A percentile compares a stretch with the other conserved stretches of the same genome.
Evolutionary conservation across 2,888 invertebrate genomes (phyloP).

Genomic region (Andrena marginata): DNA sequence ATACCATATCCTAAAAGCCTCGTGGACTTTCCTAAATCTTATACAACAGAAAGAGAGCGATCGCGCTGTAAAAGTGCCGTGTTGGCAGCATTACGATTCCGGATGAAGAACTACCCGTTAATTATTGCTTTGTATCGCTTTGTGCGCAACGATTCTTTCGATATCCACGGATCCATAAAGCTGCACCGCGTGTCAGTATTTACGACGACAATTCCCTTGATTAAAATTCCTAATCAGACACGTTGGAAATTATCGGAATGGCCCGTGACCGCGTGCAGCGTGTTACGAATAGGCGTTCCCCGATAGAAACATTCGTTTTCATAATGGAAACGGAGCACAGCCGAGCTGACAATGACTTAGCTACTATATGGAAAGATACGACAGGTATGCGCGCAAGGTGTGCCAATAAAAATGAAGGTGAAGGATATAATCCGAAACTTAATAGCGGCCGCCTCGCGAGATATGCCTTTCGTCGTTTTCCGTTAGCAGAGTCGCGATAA

Average conservation of each 20-base stretch:
- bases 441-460: constrained; percentile 24
- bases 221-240: constrained; percentile 29
- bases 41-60: not conserved
- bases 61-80: not conserved
- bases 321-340: constrained; percentile 37
- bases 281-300: not conserved
- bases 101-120: constrained; percentile 28
- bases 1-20: not conserved
- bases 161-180: constrained; percentile 8
- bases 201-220: constrained; percentile 43
- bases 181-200: constrained; percentile 25
- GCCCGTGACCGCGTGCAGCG: not conserved
- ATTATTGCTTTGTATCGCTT: constrained; percentile 1
- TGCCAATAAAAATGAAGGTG: constrained; percentile 54
- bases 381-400: constrained; percentile 61
- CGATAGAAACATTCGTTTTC: constrained; percentile 47
- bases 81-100: constrained; percentile 24
- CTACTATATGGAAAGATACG: constrained; percentile 59
- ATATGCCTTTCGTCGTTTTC: constrained; percentile 52
- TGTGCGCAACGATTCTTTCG: constrained; percentile 3
- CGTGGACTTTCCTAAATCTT: constrained; percentile 17
- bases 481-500: constrained; percentile 21
- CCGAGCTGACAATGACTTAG: constrained; percentile 57
- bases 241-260: constrained; percentile 18
- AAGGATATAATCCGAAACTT: constrained; percentile 63